Evolutionary conservation across 2,113 vertebrate genomes (phyloP).

Genomic region (Uropsilus gracilis): DNA sequence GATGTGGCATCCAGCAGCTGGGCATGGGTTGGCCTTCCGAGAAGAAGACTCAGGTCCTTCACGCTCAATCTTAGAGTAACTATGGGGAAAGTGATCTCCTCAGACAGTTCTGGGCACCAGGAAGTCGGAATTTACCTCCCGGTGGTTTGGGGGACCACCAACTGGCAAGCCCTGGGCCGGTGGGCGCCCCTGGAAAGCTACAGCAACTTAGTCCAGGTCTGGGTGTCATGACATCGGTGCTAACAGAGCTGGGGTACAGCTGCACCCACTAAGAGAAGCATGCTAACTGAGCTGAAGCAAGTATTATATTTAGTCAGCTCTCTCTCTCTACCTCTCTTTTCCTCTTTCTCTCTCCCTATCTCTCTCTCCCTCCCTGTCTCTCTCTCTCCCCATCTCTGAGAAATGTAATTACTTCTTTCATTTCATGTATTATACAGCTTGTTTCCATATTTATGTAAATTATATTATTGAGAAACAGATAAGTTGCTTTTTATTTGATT

Average conservation of each 20-base stretch:
- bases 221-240: not conserved
- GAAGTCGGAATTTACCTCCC: not conserved
- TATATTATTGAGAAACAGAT: constrained; percentile 1
- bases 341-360: not conserved
- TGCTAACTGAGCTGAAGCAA: not conserved
- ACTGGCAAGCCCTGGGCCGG: not conserved
- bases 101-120: not conserved
- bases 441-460: constrained; percentile 28
- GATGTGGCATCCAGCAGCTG: not conserved
- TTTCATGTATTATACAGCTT: not conserved
- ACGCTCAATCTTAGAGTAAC: not conserved
- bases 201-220: not conserved
- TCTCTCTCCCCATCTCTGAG: not conserved
- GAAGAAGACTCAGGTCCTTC: not conserved
- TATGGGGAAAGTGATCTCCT: not conserved
- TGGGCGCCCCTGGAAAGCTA: not conserved
- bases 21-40: not conserved
- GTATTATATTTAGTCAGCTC: not conserved
- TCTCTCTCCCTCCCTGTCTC: not conserved
- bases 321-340: no score
- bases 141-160: not conserved
- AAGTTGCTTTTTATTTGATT: constrained; percentile 37
- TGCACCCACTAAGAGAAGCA: not conserved
- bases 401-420: not conserved
- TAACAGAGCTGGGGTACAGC: not conserved